Conservation (phyloP, 2,888 invertebrate genomes). For the Drosophila testacea region DNA sequence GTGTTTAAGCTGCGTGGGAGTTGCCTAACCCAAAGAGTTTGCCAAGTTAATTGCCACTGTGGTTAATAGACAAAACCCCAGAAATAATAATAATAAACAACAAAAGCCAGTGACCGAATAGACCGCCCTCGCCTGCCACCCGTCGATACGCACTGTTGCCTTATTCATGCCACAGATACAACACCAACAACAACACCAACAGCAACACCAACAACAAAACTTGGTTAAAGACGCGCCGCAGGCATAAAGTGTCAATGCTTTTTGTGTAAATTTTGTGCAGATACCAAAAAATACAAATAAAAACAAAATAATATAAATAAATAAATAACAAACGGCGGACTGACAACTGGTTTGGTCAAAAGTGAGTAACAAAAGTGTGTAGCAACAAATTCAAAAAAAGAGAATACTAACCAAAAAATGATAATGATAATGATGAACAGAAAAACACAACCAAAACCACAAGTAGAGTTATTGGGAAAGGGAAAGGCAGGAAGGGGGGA, state of each 20-base stretch:
- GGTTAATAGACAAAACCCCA: constrained; percentile 47
- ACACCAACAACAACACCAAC: constrained; percentile 39
- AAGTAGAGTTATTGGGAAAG: constrained; percentile 12
- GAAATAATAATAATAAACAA: constrained; percentile 6
- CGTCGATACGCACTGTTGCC: constrained; percentile 74
- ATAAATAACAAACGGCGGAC: constrained; percentile 20
- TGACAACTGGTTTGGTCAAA: constrained; percentile 41
- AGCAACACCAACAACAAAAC: constrained; percentile 44
- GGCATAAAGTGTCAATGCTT: constrained; percentile 77
- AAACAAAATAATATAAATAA: constrained; percentile 16
- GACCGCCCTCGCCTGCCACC: constrained; percentile 44
- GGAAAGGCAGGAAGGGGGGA: background rate
- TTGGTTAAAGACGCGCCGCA: constrained; percentile 61
- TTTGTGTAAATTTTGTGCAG: constrained; percentile 61
- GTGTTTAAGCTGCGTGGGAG: constrained; percentile 59
- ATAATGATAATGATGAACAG: constrained; percentile 32
- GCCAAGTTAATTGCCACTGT: constrained; percentile 59
- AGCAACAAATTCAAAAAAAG: constrained; percentile 10
- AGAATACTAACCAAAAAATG: constrained; percentile 7
- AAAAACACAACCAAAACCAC: constrained; percentile 17
- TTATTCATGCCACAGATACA: constrained; percentile 70
- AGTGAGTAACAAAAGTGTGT: constrained; percentile 44
- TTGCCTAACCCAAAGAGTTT: constrained; percentile 29
- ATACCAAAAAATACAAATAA: constrained; percentile 29
- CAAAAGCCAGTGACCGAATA: constrained; percentile 70